Percentiles rank a stretch among this genome's conserved stretches.
Evolutionary conservation across 35 echinoderm and acorn worm species (phyloP).

Genomic region (Strongylocentrotus purpuratus): DNA sequence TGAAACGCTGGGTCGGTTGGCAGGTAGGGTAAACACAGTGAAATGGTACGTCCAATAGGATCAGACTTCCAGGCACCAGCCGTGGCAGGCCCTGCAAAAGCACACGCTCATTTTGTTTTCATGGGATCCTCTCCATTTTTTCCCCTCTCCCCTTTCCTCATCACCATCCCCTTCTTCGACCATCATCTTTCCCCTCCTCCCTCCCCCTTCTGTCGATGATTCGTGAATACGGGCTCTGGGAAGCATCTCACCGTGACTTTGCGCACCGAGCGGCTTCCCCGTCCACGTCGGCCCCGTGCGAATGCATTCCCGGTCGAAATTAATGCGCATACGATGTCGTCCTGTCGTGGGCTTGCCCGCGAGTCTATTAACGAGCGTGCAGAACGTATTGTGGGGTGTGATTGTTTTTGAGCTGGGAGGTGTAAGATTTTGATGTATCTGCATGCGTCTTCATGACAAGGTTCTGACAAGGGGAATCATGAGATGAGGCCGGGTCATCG

Average conservation of each 20-base stretch:
- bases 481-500: not conserved
- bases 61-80: constrained; percentile 19
- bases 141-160: not conserved
- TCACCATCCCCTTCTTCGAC: not conserved
- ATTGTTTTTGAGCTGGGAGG: constrained; percentile 19
- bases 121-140: not conserved
- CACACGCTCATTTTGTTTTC: not conserved
- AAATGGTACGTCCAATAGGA: constrained; percentile 38
- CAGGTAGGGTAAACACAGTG: constrained; percentile 53
- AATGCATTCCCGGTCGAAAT: constrained; percentile 19
- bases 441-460: not conserved
- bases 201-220: not conserved
- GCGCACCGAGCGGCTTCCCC: not conserved
- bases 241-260: constrained; percentile 9
- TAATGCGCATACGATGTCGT: constrained; percentile 37
- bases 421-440: constrained; percentile 13
- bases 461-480: not conserved
- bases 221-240: not conserved
- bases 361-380: constrained; percentile 1
- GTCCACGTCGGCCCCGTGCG: not conserved
- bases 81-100: not conserved
- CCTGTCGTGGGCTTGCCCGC: not conserved
- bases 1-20: constrained; percentile 17
- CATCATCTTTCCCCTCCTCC: not conserved
- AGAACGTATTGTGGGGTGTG: not conserved